phyloP scores from a whole-genome alignment of 2,888 invertebrate genomes.

The Synanthedon myopaeformis region DNA sequence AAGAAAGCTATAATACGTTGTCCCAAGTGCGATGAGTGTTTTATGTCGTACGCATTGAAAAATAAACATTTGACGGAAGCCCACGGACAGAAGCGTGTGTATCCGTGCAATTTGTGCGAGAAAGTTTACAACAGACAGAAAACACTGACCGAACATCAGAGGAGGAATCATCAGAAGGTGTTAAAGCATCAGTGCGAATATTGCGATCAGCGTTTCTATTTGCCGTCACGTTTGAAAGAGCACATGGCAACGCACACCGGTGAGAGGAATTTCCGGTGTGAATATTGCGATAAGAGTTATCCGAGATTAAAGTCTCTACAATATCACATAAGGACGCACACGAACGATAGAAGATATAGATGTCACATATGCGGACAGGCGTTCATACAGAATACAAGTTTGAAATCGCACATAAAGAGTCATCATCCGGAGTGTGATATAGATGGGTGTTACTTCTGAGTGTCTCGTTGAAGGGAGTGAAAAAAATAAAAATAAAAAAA shows the following conservation, averaged over 20 bases:
- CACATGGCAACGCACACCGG: conserved; percentile 69
- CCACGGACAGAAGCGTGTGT: conserved; percentile 52
- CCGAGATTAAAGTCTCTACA: conserved; percentile 70
- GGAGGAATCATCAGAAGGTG: conserved; percentile 55
- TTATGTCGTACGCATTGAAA: conserved; percentile 57
- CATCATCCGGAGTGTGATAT: conserved; percentile 65
- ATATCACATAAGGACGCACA: conserved; percentile 71
- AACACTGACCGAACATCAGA: conserved; percentile 51
- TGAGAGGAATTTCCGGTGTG: conserved; percentile 68
- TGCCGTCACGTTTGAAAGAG: conserved; percentile 53
- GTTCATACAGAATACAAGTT: conserved; percentile 70
- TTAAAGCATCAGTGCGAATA: conserved; percentile 66
- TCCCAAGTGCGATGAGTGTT: conserved; percentile 54
- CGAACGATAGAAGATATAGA: conserved; percentile 67
- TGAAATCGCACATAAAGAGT: conserved; percentile 71
- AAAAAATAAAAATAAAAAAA: background rate
- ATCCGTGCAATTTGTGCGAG: conserved; percentile 56
- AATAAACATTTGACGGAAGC: conserved; percentile 55
- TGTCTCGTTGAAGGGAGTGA: background rate
- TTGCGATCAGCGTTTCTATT: conserved; percentile 64
- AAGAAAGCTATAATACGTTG: conserved; percentile 56
- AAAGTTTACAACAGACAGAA: conserved; percentile 60
- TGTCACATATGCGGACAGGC: conserved; percentile 69
- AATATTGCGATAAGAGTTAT: conserved; percentile 71
- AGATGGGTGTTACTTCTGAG: conserved; percentile 44